Conservation (phyloP, 1,140 invertebrate genomes). For the Radopholus similis region DNA sequence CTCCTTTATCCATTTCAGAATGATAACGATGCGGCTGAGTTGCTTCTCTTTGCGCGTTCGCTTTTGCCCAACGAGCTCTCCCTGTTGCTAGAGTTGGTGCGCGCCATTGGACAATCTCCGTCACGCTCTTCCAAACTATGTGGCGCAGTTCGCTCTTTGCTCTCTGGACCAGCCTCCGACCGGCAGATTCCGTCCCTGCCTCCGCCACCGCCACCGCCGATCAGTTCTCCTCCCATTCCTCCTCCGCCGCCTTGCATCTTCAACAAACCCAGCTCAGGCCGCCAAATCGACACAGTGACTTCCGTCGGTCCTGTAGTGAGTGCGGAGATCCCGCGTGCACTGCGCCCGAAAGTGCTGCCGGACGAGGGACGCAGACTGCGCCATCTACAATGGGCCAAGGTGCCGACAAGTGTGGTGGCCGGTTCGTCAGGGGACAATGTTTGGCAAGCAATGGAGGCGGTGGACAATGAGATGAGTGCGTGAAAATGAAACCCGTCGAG, state of each 20-base stretch:
- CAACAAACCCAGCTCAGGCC: no score
- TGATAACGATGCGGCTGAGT: no score
- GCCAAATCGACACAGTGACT: neutral
- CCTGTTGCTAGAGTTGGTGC: no score
- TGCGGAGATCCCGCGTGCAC: slow-evolving; percentile 11
- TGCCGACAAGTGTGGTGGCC: slow-evolving; percentile 72
- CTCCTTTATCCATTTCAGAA: no score
- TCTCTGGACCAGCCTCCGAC: no score
- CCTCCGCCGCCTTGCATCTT: slow-evolving; percentile 48
- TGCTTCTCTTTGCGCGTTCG: neutral
- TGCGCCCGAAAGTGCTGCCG: slow-evolving; percentile 26
- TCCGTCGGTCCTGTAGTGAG: neutral
- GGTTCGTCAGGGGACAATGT: slow-evolving; percentile 64
- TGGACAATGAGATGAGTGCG: slow-evolving; percentile 24
- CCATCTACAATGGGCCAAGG: slow-evolving; percentile 40
- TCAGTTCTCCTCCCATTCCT: slow-evolving; percentile 58
- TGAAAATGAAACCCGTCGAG: neutral
- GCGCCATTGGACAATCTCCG: no score
- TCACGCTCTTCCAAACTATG: no score
- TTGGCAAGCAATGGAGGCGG: slow-evolving; percentile 39
- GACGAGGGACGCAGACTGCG: slow-evolving; percentile 40
- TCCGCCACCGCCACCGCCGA: slow-evolving; percentile 16
- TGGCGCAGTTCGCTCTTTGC: no score
- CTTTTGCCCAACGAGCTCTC: neutral
- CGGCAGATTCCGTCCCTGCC: slow-evolving; percentile 5